A percentile compares a stretch with the other conserved stretches of the same genome.
Evolutionary conservation across 2,113 vertebrate genomes (phyloP).

Genomic region (Spilogale gracilis): DNA sequence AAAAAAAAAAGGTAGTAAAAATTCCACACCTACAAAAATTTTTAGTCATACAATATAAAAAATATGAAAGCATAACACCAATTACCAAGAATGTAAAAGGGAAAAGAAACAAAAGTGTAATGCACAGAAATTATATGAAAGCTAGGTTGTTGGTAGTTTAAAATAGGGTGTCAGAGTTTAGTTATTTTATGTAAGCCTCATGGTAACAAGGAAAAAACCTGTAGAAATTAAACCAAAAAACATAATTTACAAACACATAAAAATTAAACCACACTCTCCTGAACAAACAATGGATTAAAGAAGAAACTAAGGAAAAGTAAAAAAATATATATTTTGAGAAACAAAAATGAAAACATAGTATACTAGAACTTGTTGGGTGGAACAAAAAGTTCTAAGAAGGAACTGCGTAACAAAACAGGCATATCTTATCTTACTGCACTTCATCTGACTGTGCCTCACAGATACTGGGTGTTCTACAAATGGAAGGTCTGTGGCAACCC

Average conservation of each 20-base stretch:
- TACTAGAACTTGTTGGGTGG: not conserved
- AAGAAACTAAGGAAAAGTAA: not conserved
- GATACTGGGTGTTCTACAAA: not conserved
- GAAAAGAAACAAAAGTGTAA: not conserved
- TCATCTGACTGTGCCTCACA: not conserved
- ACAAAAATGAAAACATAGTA: not conserved
- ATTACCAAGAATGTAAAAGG: not conserved
- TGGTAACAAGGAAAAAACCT: not conserved
- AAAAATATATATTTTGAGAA: not conserved
- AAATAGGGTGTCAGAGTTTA: not conserved
- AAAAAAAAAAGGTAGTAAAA: not conserved
- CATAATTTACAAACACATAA: not conserved
- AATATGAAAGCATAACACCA: not conserved
- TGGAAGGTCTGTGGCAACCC: not conserved
- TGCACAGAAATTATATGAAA: not conserved
- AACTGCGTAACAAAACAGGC: not conserved
- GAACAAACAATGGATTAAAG: not conserved
- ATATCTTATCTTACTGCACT: not conserved
- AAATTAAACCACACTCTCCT: not conserved
- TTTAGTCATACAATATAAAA: not conserved
- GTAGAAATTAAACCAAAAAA: not conserved
- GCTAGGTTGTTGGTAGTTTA: not conserved
- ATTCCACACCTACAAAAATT: not conserved
- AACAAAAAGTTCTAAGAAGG: not conserved
- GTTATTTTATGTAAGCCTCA: not conserved